Evolutionary conservation across 2,797 vertebrate genomes (phyloP).

Genomic region (Falco concolor): DNA sequence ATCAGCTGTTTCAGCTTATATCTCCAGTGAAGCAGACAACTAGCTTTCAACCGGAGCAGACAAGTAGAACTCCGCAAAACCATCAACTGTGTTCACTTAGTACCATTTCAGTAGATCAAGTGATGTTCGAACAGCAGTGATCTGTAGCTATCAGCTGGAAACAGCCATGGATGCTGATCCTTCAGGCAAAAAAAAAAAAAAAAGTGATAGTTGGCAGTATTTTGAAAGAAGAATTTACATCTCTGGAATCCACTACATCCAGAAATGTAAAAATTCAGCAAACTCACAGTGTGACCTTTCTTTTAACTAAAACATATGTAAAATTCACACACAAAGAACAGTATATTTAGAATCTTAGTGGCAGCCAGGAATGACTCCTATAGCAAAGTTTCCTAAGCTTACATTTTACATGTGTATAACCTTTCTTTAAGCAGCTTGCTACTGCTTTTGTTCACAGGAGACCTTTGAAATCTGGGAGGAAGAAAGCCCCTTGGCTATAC

Average conservation of each 20-base stretch:
- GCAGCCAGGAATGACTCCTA: neutral
- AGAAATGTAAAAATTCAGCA: constrained; percentile 21
- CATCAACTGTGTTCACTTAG: constrained; percentile 23
- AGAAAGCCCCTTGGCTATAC: neutral
- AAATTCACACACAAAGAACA: neutral
- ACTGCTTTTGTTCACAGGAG: constrained; percentile 10
- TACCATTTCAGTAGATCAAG: constrained; percentile 29
- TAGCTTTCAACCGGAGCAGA: constrained; percentile 23
- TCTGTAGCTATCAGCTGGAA: constrained; percentile 68
- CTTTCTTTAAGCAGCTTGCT: constrained; percentile 9
- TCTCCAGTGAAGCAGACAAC: constrained; percentile 35
- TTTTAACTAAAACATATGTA: constrained; percentile 8
- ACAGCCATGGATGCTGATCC: constrained; percentile 38
- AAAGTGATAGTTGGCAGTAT: neutral
- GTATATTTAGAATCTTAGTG: neutral
- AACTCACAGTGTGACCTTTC: constrained; percentile 14
- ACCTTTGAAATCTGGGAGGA: constrained; percentile 18
- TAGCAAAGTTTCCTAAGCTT: neutral
- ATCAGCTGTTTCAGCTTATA: constrained; percentile 52
- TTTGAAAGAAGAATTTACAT: constrained; percentile 5
- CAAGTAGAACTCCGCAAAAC: constrained; percentile 32
- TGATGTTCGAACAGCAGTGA: constrained; percentile 47
- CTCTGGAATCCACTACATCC: neutral
- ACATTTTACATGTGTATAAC: neutral
- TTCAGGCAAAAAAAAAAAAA: constrained; percentile 51